Conservation (phyloP, 2,888 invertebrate species). For the Euzophera pinguis region DNA sequence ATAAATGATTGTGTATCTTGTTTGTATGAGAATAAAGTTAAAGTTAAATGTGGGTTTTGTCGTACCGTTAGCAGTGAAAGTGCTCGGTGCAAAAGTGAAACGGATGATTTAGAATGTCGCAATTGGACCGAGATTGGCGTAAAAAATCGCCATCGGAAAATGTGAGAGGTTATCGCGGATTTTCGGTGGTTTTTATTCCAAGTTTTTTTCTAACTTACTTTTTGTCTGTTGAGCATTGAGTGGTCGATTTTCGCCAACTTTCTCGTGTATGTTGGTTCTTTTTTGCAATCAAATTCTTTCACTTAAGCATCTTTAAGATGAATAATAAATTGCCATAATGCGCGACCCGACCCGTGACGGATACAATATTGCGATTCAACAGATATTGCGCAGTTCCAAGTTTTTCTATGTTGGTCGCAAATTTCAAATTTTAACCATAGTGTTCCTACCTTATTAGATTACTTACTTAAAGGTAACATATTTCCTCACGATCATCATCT, state of each 20-base stretch:
- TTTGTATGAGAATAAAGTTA: conserved; percentile 29
- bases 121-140: conserved; percentile 58
- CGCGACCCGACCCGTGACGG: no score
- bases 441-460: no score
- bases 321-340: no score
- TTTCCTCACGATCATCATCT: no score
- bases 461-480: no score
- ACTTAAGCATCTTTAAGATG: no score
- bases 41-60: conserved; percentile 32
- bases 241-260: conserved; percentile 1
- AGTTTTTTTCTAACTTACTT: background rate
- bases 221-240: background rate
- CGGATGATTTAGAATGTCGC: conserved; percentile 60
- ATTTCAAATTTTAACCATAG: no score
- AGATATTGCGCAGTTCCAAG: no score
- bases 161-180: conserved; percentile 44
- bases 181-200: conserved; percentile 21
- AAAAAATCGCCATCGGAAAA: conserved; percentile 58
- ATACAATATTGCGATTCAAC: no score
- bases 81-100: conserved; percentile 72
- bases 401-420: no score
- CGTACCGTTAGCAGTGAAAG: conserved; percentile 74
- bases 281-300: background rate
- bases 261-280: conserved; percentile 1
- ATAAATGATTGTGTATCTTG: conserved; percentile 7